Base-by-base conservation (phyloP, 2,888 invertebrate genomes). In the Norana najaformis region DNA sequence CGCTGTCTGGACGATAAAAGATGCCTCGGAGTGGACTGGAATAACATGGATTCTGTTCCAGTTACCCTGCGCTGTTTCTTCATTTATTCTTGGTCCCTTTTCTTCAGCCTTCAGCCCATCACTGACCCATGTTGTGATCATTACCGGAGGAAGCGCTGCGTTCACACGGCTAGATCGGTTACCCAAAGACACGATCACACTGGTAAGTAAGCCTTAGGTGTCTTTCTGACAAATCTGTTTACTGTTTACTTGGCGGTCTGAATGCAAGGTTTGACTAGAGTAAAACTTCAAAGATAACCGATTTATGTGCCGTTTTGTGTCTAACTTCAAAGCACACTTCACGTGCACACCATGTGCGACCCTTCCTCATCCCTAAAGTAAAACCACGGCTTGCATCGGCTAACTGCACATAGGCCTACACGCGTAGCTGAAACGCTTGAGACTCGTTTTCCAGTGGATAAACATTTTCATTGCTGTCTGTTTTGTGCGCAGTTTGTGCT, bases 21-120 rank as follows among this genome's bases (percentile, higher is more conserved):
- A 47, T 91, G 91, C 83, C 36, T 91, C 13, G 91, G 91, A 34
- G 88, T 91, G 20, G 91, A 91, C 89, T 91, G 91, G 91, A 89
- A 89, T 89, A 91, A 88, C 41, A 34, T 35, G 35, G 38, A 36
- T 30, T 37, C 91, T 20, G 14, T 30, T 18, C 30, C 89, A 34
- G 85, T n/a, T 23, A 14, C 23, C 47, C 18, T 36, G 13, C n/a
- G 90, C n/a, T 90, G 89, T 39, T 90, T 36, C 89, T 88, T 90
- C 69, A 82, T 90, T n/a, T 90, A 35, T 47, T 85, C 90, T 37
- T n/a, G 69, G 82, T 41, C 88, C 18, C 16, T 53, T 11, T 23
- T 23, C 37, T 41, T 34, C 36, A 82, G 83, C 69, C 47, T 82
- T n/a, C 35, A 38, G 34, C 85, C 38, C 18, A 34, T 35, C 35